Evolutionary conservation across 1,140 invertebrate species (phyloP).

Genomic region (Sipha flava): DNA sequence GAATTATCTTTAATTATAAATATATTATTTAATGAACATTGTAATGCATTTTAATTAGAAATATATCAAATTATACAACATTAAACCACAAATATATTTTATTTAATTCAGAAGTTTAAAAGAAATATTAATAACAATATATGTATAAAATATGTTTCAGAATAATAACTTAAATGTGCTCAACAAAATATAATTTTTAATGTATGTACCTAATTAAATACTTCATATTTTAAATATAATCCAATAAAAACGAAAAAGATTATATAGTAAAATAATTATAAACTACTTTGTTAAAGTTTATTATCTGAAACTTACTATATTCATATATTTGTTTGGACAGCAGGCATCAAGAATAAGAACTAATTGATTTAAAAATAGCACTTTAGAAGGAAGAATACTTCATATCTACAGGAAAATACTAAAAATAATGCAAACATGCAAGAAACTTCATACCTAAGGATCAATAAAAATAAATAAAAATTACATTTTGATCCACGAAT

Average conservation of each 20-base stretch:
- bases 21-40: neutral
- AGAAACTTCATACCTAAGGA: neutral
- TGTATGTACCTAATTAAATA: too few species aligned
- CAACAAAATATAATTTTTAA: too few species aligned
- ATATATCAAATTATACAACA: neutral
- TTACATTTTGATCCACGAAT: conserved; percentile 32
- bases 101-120: too few species aligned
- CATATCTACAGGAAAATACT: neutral
- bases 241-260: neutral
- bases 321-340: neutral
- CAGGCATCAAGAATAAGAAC: neutral
- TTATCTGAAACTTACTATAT: neutral
- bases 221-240: neutral
- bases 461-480: conserved; percentile 22
- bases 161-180: neutral
- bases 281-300: neutral
- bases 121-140: neutral
- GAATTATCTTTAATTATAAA: neutral
- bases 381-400: neutral
- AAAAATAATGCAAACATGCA: conserved; percentile 22
- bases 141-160: neutral
- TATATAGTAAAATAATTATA: neutral
- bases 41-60: neutral
- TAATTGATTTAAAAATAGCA: neutral
- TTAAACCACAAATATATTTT: neutral